A percentile compares a stretch with the other conserved stretches of the same genome.
These are phyloP conservation scores for Belgica antarctica DNA, from an alignment of 2,888 invertebrate genomes.

Conservation along the genomic window DNA sequence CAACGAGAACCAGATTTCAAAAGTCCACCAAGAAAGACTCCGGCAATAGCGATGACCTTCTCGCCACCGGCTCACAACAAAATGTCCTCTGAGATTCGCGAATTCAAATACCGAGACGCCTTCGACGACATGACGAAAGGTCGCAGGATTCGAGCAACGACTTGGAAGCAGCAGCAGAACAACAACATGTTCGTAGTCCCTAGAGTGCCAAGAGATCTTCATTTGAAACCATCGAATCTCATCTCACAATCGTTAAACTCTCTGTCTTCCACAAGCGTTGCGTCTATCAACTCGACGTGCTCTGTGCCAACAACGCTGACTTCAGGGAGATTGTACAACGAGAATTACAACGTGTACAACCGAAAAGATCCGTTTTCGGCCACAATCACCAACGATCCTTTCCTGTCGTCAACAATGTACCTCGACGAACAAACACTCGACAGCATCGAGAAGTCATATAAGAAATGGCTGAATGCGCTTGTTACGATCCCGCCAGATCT, in stretches of 20 bases:
- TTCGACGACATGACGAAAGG: neutral
- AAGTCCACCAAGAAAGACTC: neutral
- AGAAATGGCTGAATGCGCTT: slow-evolving; percentile 76
- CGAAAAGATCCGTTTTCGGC: slow-evolving; percentile 58
- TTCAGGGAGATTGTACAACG: slow-evolving; percentile 34
- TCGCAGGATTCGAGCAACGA: slow-evolving; percentile 9
- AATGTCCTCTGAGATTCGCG: slow-evolving; percentile 43
- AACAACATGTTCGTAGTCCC: slow-evolving; percentile 20
- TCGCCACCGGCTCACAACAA: slow-evolving; percentile 53
- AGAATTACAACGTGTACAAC: slow-evolving; percentile 2
- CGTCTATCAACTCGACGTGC: slow-evolving; percentile 20
- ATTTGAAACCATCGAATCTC: neutral
- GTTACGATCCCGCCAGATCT: slow-evolving; percentile 73
- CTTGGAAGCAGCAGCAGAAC: slow-evolving; percentile 35
- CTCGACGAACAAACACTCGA: slow-evolving; percentile 67
- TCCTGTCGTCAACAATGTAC: slow-evolving; percentile 64
- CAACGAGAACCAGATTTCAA: neutral
- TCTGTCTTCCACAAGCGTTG: neutral
- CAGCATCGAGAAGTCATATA: slow-evolving; percentile 68
- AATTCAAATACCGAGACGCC: neutral
- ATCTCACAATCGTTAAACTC: slow-evolving; percentile 13
- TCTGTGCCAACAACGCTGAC: slow-evolving; percentile 30
- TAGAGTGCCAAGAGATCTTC: neutral
- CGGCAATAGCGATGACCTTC: slow-evolving; percentile 45
- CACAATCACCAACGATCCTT: slow-evolving; percentile 64